Evolutionary conservation across 2,113 vertebrate genomes (phyloP).

Genomic region (Aspidoscelis tigris): DNA sequence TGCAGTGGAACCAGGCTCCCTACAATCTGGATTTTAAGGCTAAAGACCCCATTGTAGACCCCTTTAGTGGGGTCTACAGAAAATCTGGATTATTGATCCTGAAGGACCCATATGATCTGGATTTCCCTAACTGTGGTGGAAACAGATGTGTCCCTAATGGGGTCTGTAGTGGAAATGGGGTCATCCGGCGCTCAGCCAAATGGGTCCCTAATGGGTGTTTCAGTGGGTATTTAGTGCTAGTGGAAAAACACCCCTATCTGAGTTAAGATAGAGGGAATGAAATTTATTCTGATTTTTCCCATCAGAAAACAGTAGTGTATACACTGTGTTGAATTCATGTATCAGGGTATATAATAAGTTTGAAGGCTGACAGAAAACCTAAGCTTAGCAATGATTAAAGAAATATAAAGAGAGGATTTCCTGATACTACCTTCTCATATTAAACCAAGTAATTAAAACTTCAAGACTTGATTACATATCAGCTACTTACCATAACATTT

Average conservation of each 20-base stretch:
- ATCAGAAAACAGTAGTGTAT: neutral
- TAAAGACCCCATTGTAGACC: too few species aligned
- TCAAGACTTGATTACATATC: conserved; percentile 34
- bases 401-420: conserved; percentile 33
- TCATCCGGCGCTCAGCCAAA: too few species aligned
- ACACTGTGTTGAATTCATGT: neutral
- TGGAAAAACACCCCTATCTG: neutral
- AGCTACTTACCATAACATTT: conserved; percentile 41
- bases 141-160: too few species aligned
- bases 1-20: too few species aligned
- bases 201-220: too few species aligned
- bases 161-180: too few species aligned
- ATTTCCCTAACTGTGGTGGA: too few species aligned
- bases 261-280: neutral
- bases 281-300: too few species aligned
- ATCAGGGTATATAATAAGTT: neutral
- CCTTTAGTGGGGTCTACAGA: too few species aligned
- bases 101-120: too few species aligned
- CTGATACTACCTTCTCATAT: neutral
- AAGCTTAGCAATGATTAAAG: conserved; percentile 28
- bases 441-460: conserved; percentile 44
- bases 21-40: too few species aligned
- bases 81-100: too few species aligned
- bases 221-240: neutral
- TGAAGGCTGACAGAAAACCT: neutral